Evolutionary conservation across 2,888 invertebrate genomes (phyloP).

Genomic region (Trachelus tabidus): DNA sequence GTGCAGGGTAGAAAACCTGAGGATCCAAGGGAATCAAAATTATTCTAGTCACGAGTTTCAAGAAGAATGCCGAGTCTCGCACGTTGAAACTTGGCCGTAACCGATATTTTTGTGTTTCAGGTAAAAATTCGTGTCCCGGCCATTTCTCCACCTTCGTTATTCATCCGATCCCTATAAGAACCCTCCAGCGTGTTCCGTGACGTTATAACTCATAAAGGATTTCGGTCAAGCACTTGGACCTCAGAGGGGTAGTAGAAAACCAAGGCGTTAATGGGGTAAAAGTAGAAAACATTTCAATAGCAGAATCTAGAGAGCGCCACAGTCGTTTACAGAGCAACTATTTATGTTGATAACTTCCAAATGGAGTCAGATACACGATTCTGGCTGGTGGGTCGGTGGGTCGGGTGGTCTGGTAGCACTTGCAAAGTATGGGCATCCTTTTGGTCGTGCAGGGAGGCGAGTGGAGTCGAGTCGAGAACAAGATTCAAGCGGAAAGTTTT

Average conservation of each 20-base stretch:
- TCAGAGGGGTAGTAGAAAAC: background rate
- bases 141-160: background rate
- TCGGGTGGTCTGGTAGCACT: slow-evolving; percentile 45
- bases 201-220: background rate
- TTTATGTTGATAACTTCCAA: slow-evolving; percentile 60
- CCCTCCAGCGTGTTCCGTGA: background rate
- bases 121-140: background rate
- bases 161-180: background rate
- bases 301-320: slow-evolving; percentile 21
- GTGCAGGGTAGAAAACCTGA: background rate
- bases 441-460: slow-evolving; percentile 43
- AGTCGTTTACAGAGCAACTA: slow-evolving; percentile 50
- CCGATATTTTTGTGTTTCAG: slow-evolving; percentile 30
- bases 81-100: slow-evolving; percentile 27
- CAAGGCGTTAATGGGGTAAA: slow-evolving; percentile 38
- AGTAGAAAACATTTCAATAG: slow-evolving; percentile 35
- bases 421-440: slow-evolving; percentile 58
- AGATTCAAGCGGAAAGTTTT: slow-evolving; percentile 66
- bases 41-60: background rate
- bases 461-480: slow-evolving; percentile 58
- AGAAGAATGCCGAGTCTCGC: background rate
- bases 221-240: background rate
- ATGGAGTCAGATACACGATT: slow-evolving; percentile 53
- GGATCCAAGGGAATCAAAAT: background rate
- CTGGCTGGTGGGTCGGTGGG: slow-evolving; percentile 37